A percentile compares a stretch with the other conserved stretches of the same genome.
Evolutionary conservation across 2,888 invertebrate genomes (phyloP).

Genomic region (Xestia c-nigrum): DNA sequence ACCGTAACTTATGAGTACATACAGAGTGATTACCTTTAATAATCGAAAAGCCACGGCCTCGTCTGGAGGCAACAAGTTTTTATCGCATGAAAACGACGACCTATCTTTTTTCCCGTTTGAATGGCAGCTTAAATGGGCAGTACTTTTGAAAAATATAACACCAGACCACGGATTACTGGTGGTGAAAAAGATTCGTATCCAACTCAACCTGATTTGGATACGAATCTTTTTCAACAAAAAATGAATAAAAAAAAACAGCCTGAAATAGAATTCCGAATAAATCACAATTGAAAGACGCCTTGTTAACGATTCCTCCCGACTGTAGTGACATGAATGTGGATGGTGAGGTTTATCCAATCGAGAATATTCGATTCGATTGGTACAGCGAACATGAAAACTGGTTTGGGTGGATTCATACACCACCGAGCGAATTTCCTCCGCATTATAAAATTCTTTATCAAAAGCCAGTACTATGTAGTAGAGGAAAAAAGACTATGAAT

Average conservation of each 20-base stretch:
- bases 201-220: neutral
- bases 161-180: too few relatives aligned
- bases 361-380: slow-evolving; percentile 63
- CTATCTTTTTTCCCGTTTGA: slow-evolving; percentile 42
- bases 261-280: slow-evolving; percentile 42
- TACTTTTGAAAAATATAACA: slow-evolving; percentile 17
- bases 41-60: slow-evolving; percentile 57
- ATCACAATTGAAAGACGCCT: slow-evolving; percentile 41
- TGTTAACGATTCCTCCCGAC: slow-evolving; percentile 39
- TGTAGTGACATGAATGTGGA: slow-evolving; percentile 39
- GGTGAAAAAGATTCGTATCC: too few relatives aligned
- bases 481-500: slow-evolving; percentile 8
- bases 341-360: slow-evolving; percentile 63
- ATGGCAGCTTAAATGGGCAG: slow-evolving; percentile 19
- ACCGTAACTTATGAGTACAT: slow-evolving; percentile 52
- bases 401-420: slow-evolving; percentile 61
- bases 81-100: slow-evolving; percentile 34
- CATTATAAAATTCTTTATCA: slow-evolving; percentile 52
- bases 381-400: slow-evolving; percentile 54
- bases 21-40: slow-evolving; percentile 49
- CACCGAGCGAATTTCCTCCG: slow-evolving; percentile 55
- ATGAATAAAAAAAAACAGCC: slow-evolving; percentile 26
- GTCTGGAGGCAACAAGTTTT: slow-evolving; percentile 52
- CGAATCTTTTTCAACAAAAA: slow-evolving; percentile 31
- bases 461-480: slow-evolving; percentile 24